Percentiles rank a stretch among this genome's conserved stretches.
These are phyloP conservation scores for Odocoileus virginianus DNA, from an alignment of 2,113 vertebrate species.

Conservation along the genomic window DNA sequence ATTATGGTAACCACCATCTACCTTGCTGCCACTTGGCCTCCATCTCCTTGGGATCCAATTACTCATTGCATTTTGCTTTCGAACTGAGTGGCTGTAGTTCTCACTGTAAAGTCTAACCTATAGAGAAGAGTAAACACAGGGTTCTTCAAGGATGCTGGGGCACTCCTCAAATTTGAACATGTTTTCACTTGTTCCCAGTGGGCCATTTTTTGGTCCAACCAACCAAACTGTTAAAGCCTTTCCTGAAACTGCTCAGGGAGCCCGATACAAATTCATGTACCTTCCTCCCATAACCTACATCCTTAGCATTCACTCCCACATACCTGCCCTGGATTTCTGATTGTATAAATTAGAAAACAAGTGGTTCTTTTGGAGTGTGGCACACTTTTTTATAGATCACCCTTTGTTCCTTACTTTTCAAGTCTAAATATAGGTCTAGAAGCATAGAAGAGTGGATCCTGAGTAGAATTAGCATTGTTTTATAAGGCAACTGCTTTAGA, in stretches of 20 bases:
- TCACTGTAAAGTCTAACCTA: background rate
- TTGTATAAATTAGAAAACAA: background rate
- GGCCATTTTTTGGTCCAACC: background rate
- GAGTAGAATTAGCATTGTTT: background rate
- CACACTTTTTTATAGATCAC: background rate
- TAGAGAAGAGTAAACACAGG: background rate
- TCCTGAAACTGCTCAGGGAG: background rate
- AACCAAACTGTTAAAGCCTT: background rate
- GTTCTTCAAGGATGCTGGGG: background rate
- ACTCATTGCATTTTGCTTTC: background rate
- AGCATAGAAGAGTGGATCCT: background rate
- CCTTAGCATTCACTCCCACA: background rate
- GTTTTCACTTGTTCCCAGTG: background rate
- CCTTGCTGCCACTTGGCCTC: background rate
- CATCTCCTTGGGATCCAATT: background rate
- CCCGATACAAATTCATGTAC: background rate
- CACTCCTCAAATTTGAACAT: background rate
- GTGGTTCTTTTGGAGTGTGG: background rate
- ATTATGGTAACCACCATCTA: background rate
- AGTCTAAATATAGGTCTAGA: background rate
- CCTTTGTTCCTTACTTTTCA: background rate
- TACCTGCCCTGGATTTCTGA: background rate
- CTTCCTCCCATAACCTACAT: background rate
- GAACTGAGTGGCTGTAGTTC: background rate
- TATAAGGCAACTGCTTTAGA: background rate